Evolutionary conservation across 2,113 vertebrate genomes (phyloP), one percentile per base, ranked within the genome.

Genomic region (Corvus hawaiiensis): DNA sequence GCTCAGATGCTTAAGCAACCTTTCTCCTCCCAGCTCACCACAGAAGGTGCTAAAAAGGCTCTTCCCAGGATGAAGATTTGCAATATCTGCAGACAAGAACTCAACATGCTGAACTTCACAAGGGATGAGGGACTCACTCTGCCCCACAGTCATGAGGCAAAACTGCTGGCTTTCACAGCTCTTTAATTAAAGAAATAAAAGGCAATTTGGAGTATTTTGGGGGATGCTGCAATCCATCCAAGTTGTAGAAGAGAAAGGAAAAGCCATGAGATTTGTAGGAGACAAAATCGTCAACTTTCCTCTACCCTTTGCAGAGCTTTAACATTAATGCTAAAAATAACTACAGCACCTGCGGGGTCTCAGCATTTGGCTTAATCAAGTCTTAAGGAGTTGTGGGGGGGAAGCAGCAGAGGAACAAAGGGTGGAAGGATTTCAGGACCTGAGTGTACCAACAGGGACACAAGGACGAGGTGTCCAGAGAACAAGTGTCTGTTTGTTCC

Each of bases 271-370:
- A 92, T 84, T 79, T 91, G 91, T 44, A 75, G 84, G 87, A 71
- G 75, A 96, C 52, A 81, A 97, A 97, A 82, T 39, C 80, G 94
- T 90, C 94, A 83, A 96, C 95, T 93, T 95, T 95, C 76, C 88
- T 85, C 39, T 92, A 77, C 18, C 87, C 66, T 96, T 96, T 80
- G 46, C 55, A 95, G 84, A 97, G 92, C 48, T 84, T 41, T 64
- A 85, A 94, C 16, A 22, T 76, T 80, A 90, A 96, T 79, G 73
- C 90, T 96, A 97, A 98, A 97, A 97, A 97, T 97, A 97, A 95
- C 79, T 54, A 41, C 49, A 87, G 76, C 5, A 72, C 79, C 49
- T 74, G 58, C 0, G 27, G 77, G 84, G 94, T 67, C 88, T 91
- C 82, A 87, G 46, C 51, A 3, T 94, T 94, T 89, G 88, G 92